Evolutionary conservation across 2,888 invertebrate genomes (phyloP), one percentile per base, ranked within the genome.

Genomic region (Eupithecia vulgata): DNA sequence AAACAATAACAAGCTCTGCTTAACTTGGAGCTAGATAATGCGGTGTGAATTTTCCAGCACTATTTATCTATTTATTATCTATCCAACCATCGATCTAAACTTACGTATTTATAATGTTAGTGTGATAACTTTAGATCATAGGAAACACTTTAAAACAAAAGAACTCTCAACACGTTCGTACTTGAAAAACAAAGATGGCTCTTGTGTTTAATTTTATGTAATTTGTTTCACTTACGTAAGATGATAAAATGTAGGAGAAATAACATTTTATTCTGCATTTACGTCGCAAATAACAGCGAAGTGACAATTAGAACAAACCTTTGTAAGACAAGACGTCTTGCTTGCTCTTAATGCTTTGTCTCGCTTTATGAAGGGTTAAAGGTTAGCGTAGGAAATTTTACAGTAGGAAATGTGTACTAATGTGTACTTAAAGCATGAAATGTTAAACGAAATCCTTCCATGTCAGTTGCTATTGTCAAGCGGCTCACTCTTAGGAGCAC

Each of bases 221-320:
- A 65, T 65, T 64, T 40, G 40, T 65, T 65, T 42, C 21, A 65
- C 37, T 65, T 40, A 5, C 40, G 37, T 42, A 65, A 21, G 15
- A 65, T 37, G 37, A 37, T 64, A 65, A 25, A 40, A 40, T 25
- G 64, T 17, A 72, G 65, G 67, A 67, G 59, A 72, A 66, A 76
- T 72, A 40, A 64, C 12, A 65, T 59, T 68, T 64, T 25, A 73
- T 67, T 62, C 67, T 65, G 35, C 52, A 30, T 64, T 70, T 52
- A 64, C 64, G 67, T 67, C 67, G 52, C 69, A 48, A 66, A 73
- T 61, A 67, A 61, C 69, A 70, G 64, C 21, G 69, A 76, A 79
- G 76, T 76, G 75, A 73, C 79, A 79, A 79, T 79, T 80, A 79
- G 73, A 79, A 79, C 78, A 78, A 75, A 80, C 78, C 80, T 77